Conservation (phyloP, 2,113 vertebrate genomes). For the Chascanopsetta lugubris region DNA sequence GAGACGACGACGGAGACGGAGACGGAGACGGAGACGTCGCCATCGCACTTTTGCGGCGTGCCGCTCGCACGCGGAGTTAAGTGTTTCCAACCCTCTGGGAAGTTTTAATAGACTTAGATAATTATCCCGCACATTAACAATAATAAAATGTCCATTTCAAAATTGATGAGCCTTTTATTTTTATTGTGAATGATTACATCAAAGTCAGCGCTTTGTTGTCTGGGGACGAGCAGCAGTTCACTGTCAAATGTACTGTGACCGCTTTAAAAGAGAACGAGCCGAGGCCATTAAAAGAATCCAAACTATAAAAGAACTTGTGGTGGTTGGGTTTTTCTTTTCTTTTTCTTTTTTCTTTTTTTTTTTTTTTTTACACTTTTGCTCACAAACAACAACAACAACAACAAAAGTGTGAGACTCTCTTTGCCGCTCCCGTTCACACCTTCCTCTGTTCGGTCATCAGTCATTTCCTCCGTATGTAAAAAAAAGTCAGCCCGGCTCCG, state of each 20-base stretch:
- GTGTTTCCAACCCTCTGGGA: slow-evolving; percentile 82
- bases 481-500: no score
- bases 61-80: slow-evolving; percentile 75
- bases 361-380: slow-evolving; percentile 17
- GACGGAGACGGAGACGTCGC: no score
- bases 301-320: slow-evolving; percentile 55
- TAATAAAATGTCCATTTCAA: slow-evolving; percentile 84
- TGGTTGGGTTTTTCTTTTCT: no score
- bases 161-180: slow-evolving; percentile 85
- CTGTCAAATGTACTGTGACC: slow-evolving; percentile 84
- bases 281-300: slow-evolving; percentile 69
- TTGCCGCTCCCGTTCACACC: slow-evolving; percentile 44
- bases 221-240: slow-evolving; percentile 78
- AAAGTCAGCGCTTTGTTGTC: slow-evolving; percentile 72
- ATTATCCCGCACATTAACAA: slow-evolving; percentile 82
- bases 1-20: no score
- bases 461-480: slow-evolving; percentile 48
- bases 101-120: slow-evolving; percentile 83
- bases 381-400: slow-evolving; percentile 37
- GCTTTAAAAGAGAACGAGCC: slow-evolving; percentile 77
- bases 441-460: slow-evolving; percentile 37
- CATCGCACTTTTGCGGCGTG: slow-evolving; percentile 65
- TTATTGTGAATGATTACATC: slow-evolving; percentile 78
- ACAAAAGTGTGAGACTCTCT: slow-evolving; percentile 26
- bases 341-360: background rate